Base-by-base conservation (phyloP, 1,140 invertebrate species). In the Sarcophaga peregrina region DNA sequence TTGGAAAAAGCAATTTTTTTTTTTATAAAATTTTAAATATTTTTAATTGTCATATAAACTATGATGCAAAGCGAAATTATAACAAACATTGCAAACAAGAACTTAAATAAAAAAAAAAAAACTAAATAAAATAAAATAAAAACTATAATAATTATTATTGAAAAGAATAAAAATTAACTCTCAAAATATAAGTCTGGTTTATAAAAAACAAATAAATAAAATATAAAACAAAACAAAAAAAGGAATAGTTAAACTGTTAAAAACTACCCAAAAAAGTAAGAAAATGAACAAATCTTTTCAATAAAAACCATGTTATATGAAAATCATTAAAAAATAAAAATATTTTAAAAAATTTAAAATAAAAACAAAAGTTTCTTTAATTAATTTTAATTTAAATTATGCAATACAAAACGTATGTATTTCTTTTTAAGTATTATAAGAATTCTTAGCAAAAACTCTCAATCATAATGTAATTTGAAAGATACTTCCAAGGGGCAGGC, bases 111-210 rank as follows among this genome's bases (percentile, higher is more conserved):
- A 15, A 47, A 13, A 15, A 46, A 46, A 47, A 15, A 75, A 37
- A 73, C 17, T 25, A 73, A 25, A 75, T 8, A 15, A 75, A 47
- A 46, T 75, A 5, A 75, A n/a, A n/a, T n/a, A n/a, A n/a, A n/a
- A n/a, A n/a, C n/a, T n/a, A 37, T 37, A 2, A 37, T 37, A 11
- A 17, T 17, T 25, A 37, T 45, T 25, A 45, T 9, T 46, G 9
- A 76, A 11, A 78, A 78, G 50, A 20, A 25, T 0, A 50, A 48
- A 20, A n/a, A 17, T 17, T 48, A 76, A 17, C 7, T 15, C 47
- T n/a, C 13, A 48, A 76, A 68, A 68, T 20, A 68, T 9, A 76
- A 78, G 75, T 78, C 75, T 78, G 75, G 47, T 50, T 78, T 78
- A 52, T 17, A 76, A 76, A 20, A 46, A n/a, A 48, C 2, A 78